Percentiles rank a stretch among this genome's conserved stretches.
Evolutionary conservation across 1,140 invertebrate species (phyloP).

Genomic region (Zaprionus gabonicus): DNA sequence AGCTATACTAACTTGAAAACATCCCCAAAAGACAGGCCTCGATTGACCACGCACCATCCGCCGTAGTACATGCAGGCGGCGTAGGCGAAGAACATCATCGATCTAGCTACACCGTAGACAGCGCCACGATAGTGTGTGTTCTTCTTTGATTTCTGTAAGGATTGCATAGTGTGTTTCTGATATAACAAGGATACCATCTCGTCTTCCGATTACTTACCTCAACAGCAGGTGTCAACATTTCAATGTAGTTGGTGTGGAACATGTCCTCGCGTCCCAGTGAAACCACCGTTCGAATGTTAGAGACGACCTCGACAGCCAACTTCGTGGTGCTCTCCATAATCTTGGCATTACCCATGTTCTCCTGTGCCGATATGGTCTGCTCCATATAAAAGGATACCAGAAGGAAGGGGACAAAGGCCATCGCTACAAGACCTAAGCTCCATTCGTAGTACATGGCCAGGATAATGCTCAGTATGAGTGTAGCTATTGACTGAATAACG

Average conservation of each 20-base stretch:
- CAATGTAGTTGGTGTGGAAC: conserved; percentile 88
- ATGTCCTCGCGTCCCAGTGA: conserved; percentile 89
- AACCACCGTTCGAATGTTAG: conserved; percentile 92
- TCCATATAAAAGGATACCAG: conserved; percentile 88
- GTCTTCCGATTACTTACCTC: conserved; percentile 50
- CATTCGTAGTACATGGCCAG: conserved; percentile 90
- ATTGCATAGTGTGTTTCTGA: background rate
- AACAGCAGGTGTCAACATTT: conserved; percentile 86
- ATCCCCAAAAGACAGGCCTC: conserved; percentile 87
- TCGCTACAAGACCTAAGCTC: conserved; percentile 89
- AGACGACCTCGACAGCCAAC: conserved; percentile 92
- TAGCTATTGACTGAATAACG: conserved; percentile 88
- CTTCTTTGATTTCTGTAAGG: conserved; percentile 67
- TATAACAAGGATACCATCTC: background rate
- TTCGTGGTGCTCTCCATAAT: conserved; percentile 88
- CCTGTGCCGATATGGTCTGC: conserved; percentile 86
- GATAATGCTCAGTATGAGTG: conserved; percentile 86
- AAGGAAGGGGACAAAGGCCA: conserved; percentile 89
- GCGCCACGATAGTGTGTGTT: conserved; percentile 86
- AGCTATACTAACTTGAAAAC: conserved; percentile 90
- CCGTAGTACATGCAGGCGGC: conserved; percentile 90
- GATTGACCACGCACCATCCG: conserved; percentile 88
- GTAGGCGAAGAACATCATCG: conserved; percentile 91
- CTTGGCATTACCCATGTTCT: conserved; percentile 86
- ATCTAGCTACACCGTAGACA: conserved; percentile 89